Percentiles rank a stretch among this genome's conserved stretches.
These are phyloP conservation scores for Poeciliopsis infans DNA, from an alignment of 2,797 vertebrate genomes.

Conservation along the genomic window DNA sequence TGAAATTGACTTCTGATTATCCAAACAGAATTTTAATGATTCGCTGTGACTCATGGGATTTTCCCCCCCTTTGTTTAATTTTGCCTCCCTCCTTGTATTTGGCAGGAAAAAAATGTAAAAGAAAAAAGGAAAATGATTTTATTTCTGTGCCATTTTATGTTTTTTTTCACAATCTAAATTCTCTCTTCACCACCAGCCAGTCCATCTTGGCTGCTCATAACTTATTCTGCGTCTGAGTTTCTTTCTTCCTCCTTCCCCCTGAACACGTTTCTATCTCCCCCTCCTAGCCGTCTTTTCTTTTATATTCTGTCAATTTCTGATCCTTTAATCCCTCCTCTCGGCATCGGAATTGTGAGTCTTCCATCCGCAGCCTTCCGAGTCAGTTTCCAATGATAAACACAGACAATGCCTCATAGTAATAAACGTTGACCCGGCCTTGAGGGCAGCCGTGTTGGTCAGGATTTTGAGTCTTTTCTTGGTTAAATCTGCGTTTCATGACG, in stretches of 20 bases:
- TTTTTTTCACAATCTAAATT: slow-evolving; percentile 16
- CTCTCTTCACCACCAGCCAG: slow-evolving; percentile 36
- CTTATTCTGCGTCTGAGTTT: slow-evolving; percentile 54
- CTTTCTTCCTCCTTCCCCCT: slow-evolving; percentile 15
- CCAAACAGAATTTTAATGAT: slow-evolving; percentile 26
- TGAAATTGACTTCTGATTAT: slow-evolving; percentile 27
- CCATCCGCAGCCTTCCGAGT: slow-evolving; percentile 33
- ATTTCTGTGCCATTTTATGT: background rate
- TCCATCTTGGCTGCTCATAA: slow-evolving; percentile 39
- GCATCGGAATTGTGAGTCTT: slow-evolving; percentile 19
- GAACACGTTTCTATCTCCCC: slow-evolving; percentile 1
- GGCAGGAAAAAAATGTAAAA: slow-evolving; percentile 10
- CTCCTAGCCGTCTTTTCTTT: slow-evolving; percentile 7
- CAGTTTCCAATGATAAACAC: slow-evolving; percentile 36
- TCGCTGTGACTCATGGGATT: slow-evolving; percentile 16
- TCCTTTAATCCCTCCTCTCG: slow-evolving; percentile 38
- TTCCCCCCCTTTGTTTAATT: slow-evolving; percentile 18
- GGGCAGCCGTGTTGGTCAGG: slow-evolving; percentile 6
- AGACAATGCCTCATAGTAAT: slow-evolving; percentile 1
- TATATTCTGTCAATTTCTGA: slow-evolving; percentile 36
- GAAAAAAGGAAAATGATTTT: background rate
- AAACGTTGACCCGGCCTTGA: slow-evolving; percentile 30
- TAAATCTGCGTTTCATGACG: background rate
- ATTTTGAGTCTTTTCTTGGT: background rate
- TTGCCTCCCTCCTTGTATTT: background rate